Conservation (phyloP, 2,888 invertebrate species). For the Leucozona laternaria region DNA sequence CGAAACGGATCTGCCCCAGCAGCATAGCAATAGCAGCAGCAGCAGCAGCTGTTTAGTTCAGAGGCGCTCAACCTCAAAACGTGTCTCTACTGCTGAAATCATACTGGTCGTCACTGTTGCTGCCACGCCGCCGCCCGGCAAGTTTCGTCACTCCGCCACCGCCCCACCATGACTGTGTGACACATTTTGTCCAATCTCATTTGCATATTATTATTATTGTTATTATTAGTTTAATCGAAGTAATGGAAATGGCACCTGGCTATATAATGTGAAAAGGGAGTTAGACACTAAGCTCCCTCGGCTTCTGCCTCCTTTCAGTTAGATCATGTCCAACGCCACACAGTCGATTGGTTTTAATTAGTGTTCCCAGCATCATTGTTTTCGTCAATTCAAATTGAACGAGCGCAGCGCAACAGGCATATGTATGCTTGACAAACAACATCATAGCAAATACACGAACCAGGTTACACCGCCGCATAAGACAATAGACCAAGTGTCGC, state of each 20-base stretch:
- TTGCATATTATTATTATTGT: slow-evolving; percentile 74
- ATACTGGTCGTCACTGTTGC: background rate
- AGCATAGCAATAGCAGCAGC: slow-evolving; percentile 2
- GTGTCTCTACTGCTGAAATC: slow-evolving; percentile 8
- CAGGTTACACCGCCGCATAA: background rate
- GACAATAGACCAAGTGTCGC: slow-evolving; percentile 71
- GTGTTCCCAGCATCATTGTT: slow-evolving; percentile 71
- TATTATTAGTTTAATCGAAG: slow-evolving; percentile 51
- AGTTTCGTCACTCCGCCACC: background rate
- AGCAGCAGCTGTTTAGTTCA: slow-evolving; percentile 18
- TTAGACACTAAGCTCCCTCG: background rate
- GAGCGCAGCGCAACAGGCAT: slow-evolving; percentile 23
- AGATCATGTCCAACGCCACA: slow-evolving; percentile 68
- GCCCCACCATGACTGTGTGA: slow-evolving; percentile 19
- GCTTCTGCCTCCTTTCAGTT: background rate
- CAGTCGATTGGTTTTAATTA: slow-evolving; percentile 73
- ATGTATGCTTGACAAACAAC: slow-evolving; percentile 41
- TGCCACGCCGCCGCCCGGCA: background rate
- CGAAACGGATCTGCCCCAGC: slow-evolving; percentile 67
- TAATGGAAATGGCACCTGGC: slow-evolving; percentile 63
- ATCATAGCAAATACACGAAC: slow-evolving; percentile 18
- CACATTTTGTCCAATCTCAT: slow-evolving; percentile 71
- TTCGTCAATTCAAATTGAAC: slow-evolving; percentile 57
- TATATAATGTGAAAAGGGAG: slow-evolving; percentile 32
- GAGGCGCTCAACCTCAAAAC: slow-evolving; percentile 43